A percentile compares a stretch with the other conserved stretches of the same genome.
Conservation (phyloP, 1,140 invertebrate species). For the Drosophila pachea region DNA sequence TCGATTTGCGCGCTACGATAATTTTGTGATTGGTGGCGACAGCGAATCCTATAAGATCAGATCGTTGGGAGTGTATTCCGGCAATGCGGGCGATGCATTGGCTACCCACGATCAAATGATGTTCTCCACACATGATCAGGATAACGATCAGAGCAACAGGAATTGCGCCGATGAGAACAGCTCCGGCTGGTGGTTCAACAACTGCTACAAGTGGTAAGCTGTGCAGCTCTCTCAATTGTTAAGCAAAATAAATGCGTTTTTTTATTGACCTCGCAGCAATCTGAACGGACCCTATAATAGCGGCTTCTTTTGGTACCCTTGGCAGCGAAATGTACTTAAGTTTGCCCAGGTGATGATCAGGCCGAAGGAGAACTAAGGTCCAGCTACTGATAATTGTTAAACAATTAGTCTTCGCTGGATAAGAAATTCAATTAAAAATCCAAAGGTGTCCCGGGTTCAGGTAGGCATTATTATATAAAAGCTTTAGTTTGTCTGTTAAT, state of each 20-base stretch:
- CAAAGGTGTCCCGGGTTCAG: neutral
- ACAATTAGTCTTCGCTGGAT: neutral
- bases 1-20: constrained; percentile 24
- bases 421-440: neutral
- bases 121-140: constrained; percentile 85
- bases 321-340: constrained; percentile 38
- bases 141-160: constrained; percentile 84
- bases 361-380: constrained; percentile 4
- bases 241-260: neutral
- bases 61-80: constrained; percentile 82
- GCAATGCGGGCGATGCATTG: constrained; percentile 84
- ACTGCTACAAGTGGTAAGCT: constrained; percentile 54
- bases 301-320: constrained; percentile 40
- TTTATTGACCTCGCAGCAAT: constrained; percentile 21
- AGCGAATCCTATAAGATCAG: constrained; percentile 83
- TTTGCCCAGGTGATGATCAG: constrained; percentile 38
- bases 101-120: constrained; percentile 83
- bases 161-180: constrained; percentile 83
- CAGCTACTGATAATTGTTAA: neutral
- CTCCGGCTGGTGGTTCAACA: constrained; percentile 84
- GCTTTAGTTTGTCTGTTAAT: neutral
- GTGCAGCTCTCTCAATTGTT: neutral
- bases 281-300: constrained; percentile 35
- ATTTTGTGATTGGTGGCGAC: constrained; percentile 71
- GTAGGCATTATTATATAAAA: neutral